These are phyloP conservation scores for Myrmophylax atrothorax DNA, from an alignment of 2,113 vertebrate genomes.

Conservation along the genomic window DNA sequence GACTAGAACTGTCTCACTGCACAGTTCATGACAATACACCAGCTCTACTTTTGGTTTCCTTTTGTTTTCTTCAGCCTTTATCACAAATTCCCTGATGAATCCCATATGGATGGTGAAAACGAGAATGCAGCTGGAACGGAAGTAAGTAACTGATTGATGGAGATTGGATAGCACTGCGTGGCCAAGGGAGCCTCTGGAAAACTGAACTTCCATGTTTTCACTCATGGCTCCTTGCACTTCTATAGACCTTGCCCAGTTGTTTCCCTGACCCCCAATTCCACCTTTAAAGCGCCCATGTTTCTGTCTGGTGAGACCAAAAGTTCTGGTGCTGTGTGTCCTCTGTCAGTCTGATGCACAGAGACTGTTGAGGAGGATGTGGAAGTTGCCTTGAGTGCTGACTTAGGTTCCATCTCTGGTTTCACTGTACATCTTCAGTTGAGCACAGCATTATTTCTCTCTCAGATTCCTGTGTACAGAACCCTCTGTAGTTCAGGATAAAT, in stretches of 20 bases:
- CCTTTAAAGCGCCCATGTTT: neutral
- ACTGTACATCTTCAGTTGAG: neutral
- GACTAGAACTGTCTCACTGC: neutral
- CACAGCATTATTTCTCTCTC: neutral
- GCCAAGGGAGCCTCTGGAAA: neutral
- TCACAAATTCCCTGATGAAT: constrained; percentile 97
- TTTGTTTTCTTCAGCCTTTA: constrained; percentile 81
- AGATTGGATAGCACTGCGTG: neutral
- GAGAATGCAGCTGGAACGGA: constrained; percentile 94
- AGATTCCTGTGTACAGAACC: neutral
- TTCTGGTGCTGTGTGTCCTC: neutral
- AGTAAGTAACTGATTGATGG: constrained; percentile 73
- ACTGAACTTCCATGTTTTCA: neutral
- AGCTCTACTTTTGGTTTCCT: neutral
- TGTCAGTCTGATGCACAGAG: neutral
- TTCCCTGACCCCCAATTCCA: neutral
- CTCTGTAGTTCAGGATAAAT: neutral
- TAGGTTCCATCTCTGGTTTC: neutral
- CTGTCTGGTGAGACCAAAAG: neutral
- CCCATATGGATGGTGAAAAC: constrained; percentile 99
- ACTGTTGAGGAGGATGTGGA: neutral
- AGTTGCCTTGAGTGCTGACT: neutral
- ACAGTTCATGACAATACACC: neutral
- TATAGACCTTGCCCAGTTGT: neutral
- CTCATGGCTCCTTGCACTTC: neutral